Percentiles rank a stretch among this genome's conserved stretches.
phyloP scores from a whole-genome alignment of 2,888 invertebrate species.

The Netelia melanura region DNA sequence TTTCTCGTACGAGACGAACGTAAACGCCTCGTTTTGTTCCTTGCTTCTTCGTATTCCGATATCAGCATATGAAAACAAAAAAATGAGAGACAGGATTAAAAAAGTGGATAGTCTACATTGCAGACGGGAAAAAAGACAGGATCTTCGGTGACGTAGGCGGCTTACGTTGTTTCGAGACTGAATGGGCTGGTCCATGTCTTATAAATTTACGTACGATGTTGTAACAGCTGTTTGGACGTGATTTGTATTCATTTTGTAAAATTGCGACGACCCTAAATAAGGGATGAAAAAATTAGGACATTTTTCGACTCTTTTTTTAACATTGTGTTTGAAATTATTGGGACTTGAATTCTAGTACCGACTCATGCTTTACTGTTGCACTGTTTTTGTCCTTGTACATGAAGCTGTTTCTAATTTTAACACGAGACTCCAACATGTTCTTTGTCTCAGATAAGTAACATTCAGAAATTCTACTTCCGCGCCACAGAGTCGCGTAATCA shows the following conservation, averaged over 20 bases:
- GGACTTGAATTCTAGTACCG: too few species aligned
- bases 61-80: conserved; percentile 63
- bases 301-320: not conserved
- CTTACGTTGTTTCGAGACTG: not conserved
- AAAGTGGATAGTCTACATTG: not conserved
- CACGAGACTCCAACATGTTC: conserved; percentile 11
- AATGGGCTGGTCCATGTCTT: not conserved
- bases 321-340: too few species aligned
- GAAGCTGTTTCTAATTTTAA: not conserved
- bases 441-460: too few species aligned
- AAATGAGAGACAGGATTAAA: not conserved
- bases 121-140: conserved; percentile 14
- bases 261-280: not conserved
- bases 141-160: not conserved
- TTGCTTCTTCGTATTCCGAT: conserved; percentile 71
- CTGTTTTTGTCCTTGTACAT: too few species aligned
- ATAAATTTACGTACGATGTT: not conserved
- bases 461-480: too few species aligned
- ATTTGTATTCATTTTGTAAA: not conserved
- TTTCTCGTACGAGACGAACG: conserved; percentile 62
- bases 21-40: conserved; percentile 77
- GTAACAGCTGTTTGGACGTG: not conserved
- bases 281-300: not conserved
- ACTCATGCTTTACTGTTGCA: too few species aligned
- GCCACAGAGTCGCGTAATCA: conserved; percentile 7